Conservation (phyloP, 2,888 invertebrate species). For the Electrophaes corylata region DNA sequence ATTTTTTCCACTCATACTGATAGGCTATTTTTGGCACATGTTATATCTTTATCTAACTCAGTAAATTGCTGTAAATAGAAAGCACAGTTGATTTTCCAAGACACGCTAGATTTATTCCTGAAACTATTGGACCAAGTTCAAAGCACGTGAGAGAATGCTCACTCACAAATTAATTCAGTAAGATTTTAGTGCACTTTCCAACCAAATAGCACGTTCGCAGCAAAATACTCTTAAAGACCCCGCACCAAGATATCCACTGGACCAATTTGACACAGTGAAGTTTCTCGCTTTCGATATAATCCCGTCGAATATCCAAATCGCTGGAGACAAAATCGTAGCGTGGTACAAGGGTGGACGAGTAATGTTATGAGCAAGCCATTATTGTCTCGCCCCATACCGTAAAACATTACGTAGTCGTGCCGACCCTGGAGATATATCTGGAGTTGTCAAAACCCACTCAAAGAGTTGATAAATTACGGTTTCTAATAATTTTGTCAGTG, state of each 20-base stretch:
- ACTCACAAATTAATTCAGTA: slow-evolving; percentile 57
- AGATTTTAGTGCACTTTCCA: slow-evolving; percentile 63
- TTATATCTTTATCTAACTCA: neutral
- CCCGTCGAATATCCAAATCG: slow-evolving; percentile 52
- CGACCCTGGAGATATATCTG: slow-evolving; percentile 64
- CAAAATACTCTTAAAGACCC: slow-evolving; percentile 64
- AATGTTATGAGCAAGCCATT: slow-evolving; percentile 85
- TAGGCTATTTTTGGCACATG: neutral
- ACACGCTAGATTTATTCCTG: slow-evolving; percentile 12
- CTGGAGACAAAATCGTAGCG: slow-evolving; percentile 58
- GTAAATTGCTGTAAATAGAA: neutral
- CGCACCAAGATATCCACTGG: slow-evolving; percentile 53
- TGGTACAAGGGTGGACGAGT: slow-evolving; percentile 80
- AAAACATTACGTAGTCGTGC: slow-evolving; percentile 82
- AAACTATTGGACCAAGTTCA: slow-evolving; percentile 29
- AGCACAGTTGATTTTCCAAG: neutral
- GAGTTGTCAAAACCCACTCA: slow-evolving; percentile 69
- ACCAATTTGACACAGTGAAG: slow-evolving; percentile 24
- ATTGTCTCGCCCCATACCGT: slow-evolving; percentile 85
- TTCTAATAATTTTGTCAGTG: slow-evolving; percentile 16
- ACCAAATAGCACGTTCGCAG: slow-evolving; percentile 60
- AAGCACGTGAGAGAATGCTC: slow-evolving; percentile 52
- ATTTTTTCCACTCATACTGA: neutral
- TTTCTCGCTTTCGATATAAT: slow-evolving; percentile 27
- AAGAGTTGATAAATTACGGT: slow-evolving; percentile 37